Conservation (phyloP, 2,888 invertebrate species). For the Smittia sp. region DNA sequence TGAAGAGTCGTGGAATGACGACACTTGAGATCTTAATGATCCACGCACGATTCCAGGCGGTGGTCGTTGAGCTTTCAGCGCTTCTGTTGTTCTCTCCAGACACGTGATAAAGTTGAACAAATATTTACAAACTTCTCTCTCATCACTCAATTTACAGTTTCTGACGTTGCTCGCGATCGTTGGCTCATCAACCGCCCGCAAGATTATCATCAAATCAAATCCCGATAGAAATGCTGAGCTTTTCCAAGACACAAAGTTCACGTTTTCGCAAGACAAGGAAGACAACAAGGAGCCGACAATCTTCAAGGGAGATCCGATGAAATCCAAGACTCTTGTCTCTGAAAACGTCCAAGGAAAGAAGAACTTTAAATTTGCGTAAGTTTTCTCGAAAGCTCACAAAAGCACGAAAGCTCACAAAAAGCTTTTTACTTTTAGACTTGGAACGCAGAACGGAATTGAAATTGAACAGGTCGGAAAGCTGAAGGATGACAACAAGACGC, state of each 20-base stretch:
- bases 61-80: background rate
- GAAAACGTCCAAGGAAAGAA: slow-evolving; percentile 49
- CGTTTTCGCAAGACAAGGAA: slow-evolving; percentile 25
- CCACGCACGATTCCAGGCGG: background rate
- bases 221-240: slow-evolving; percentile 28
- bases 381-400: slow-evolving; percentile 31
- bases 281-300: slow-evolving; percentile 45
- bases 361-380: slow-evolving; percentile 49
- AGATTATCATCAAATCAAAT: slow-evolving; percentile 35
- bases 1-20: no score
- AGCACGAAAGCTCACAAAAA: background rate
- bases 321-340: slow-evolving; percentile 49
- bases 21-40: background rate
- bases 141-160: slow-evolving; percentile 2
- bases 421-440: slow-evolving; percentile 46
- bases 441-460: slow-evolving; percentile 53
- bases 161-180: slow-evolving; percentile 11
- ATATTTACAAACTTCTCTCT: background rate
- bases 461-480: slow-evolving; percentile 52
- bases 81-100: background rate
- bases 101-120: background rate
- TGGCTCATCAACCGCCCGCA: slow-evolving; percentile 11
- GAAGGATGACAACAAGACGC: slow-evolving; percentile 51
- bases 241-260: slow-evolving; percentile 35
- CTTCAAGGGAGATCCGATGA: slow-evolving; percentile 50